phyloP scores from a whole-genome alignment of 2,113 vertebrate genomes.

The Cromileptes altivelis region DNA sequence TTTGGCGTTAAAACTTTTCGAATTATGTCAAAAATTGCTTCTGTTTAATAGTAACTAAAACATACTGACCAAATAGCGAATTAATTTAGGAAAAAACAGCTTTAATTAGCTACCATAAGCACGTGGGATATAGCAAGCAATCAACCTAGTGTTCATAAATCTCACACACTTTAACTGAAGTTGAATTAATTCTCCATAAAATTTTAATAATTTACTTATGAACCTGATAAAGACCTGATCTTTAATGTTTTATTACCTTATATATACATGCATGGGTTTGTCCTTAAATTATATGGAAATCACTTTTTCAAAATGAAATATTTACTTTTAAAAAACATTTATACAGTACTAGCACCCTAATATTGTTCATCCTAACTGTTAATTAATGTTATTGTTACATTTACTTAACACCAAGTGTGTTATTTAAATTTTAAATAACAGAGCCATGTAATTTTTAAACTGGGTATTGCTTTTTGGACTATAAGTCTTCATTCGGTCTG shows the following conservation, averaged over 20 bases:
- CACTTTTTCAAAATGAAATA: not conserved
- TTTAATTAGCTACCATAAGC: not conserved
- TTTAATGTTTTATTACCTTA: not conserved
- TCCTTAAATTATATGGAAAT: not conserved
- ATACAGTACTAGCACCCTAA: not conserved
- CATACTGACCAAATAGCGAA: not conserved
- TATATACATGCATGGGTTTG: not conserved
- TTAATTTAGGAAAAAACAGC: not conserved
- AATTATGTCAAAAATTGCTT: not conserved
- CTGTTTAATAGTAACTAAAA: not conserved
- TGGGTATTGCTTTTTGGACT: not conserved
- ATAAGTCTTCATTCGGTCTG: constrained; percentile 3
- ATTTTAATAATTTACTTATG: not conserved
- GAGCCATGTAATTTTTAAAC: constrained; percentile 1
- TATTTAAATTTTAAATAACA: not conserved
- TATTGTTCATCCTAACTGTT: too few relatives aligned
- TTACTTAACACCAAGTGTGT: not conserved
- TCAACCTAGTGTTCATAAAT: not conserved
- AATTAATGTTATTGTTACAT: not conserved
- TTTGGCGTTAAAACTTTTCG: not conserved
- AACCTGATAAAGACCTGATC: not conserved
- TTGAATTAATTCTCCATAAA: not conserved
- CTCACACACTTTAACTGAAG: not conserved
- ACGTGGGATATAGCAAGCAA: not conserved
- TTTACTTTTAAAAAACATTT: not conserved